Base-by-base conservation (phyloP, 2,113 vertebrate genomes). In the Myanophis thanlyinensis region DNA sequence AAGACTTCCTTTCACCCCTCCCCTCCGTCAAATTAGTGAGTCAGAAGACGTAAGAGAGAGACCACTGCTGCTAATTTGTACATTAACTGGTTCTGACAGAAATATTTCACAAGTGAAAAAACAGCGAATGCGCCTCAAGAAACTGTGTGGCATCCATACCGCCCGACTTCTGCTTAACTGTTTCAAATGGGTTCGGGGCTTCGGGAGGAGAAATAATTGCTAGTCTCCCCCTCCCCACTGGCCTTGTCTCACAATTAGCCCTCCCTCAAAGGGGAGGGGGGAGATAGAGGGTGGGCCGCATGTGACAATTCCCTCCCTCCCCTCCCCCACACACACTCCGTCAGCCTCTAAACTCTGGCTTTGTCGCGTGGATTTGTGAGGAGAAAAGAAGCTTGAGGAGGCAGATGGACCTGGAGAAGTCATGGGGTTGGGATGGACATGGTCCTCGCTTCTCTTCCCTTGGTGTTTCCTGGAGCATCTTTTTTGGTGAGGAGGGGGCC, bases 61-160 rank as follows among this genome's bases (percentile, higher is more conserved):
- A 98, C 97, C 97, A 98, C 97, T 95, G 91, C 97, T 95, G 98
- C 98, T 99, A 99, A 99, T 99, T 98, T 98, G 98, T 98, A 99
- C 97, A 97, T 98, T 99, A 98, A 99, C 97, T 98, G 97, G 97
- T 98, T 98, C 98, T 99, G 99, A 99, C 99, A 99, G 98, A 97
- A 97, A 95, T 94, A 97, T 97, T 97, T 98, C 96, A 96, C 97
- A 98, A 98, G 98, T 98, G 97, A 97, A 97, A 98, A 97, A 96
- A 95, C 96, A 94, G 94, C 97, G 92, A 95, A 97, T 95, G 96
- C 88, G 62, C 95, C 95, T 92, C 94, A 87, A 96, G 96, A 97
- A 97, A 97, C 96, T 97, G 95, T 92, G 67, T 93, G 52, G 92
- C 47, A 62, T 96, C 95, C 95, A 87, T 95, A 93, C 94, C 95